These are phyloP conservation scores for Idaea aversata DNA, from an alignment of 2,888 invertebrate species.

Conservation along the genomic window DNA sequence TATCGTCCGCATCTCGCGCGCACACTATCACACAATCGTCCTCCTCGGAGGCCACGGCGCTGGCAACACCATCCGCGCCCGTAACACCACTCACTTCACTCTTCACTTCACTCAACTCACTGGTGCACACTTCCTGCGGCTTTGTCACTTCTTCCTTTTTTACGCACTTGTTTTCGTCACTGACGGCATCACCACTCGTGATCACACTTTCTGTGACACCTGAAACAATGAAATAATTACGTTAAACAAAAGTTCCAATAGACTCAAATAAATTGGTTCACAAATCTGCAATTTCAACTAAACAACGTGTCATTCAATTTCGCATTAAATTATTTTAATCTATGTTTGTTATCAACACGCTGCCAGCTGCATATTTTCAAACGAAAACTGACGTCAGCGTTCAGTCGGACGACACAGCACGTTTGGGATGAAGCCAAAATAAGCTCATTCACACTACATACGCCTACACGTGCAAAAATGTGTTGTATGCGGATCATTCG, in stretches of 20 bases:
- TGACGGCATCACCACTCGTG: conserved; percentile 70
- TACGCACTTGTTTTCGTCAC: conserved; percentile 72
- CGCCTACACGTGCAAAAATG: conserved; percentile 54
- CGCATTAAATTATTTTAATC: conserved; percentile 24
- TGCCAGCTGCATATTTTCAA: conserved; percentile 52
- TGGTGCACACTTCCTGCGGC: conserved; percentile 50
- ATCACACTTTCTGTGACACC: conserved; percentile 68
- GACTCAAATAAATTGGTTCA: not conserved
- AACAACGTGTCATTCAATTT: conserved; percentile 17
- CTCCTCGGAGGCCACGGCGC: conserved; percentile 81
- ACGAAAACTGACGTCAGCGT: conserved; percentile 53
- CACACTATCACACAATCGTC: conserved; percentile 84
- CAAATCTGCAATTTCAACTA: conserved; percentile 14
- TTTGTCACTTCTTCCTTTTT: conserved; percentile 60
- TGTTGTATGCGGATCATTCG: conserved; percentile 30
- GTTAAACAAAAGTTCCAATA: conserved; percentile 10
- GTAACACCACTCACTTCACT: conserved; percentile 69
- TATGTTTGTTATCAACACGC: conserved; percentile 38
- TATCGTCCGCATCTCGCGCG: conserved; percentile 79
- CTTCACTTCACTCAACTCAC: conserved; percentile 68
- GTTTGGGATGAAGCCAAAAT: conserved; percentile 68
- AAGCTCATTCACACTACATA: conserved; percentile 73
- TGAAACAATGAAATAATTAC: conserved; percentile 56
- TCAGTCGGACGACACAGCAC: conserved; percentile 45
- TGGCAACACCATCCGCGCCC: conserved; percentile 75